A percentile compares a stretch with the other conserved stretches of the same genome.
These are phyloP conservation scores for Chalcosyrphus nemorum DNA, from an alignment of 2,888 invertebrate genomes.

Conservation along the genomic window DNA sequence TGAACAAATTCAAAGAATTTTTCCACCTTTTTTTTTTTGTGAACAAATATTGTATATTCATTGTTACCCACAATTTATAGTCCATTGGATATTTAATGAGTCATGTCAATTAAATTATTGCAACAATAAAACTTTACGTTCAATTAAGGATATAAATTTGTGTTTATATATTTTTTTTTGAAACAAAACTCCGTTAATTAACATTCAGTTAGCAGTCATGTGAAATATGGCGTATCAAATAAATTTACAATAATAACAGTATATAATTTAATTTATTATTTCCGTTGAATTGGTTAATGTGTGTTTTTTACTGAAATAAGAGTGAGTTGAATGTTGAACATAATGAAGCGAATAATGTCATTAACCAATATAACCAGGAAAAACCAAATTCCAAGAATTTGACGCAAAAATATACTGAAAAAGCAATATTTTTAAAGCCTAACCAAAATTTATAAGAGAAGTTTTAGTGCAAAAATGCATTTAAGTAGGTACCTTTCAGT, in stretches of 20 bases:
- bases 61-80: constrained; percentile 7
- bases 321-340: too few relatives aligned
- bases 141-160: not conserved
- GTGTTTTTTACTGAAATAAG: too few relatives aligned
- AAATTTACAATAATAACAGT: constrained; percentile 6
- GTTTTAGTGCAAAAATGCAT: too few relatives aligned
- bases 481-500: too few relatives aligned
- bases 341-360: too few relatives aligned
- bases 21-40: not conserved
- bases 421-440: too few relatives aligned
- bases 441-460: too few relatives aligned
- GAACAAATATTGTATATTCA: not conserved
- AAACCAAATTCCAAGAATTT: too few relatives aligned
- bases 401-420: too few relatives aligned
- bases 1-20: not conserved
- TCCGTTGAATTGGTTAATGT: not conserved
- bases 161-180: not conserved
- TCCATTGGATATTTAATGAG: constrained; percentile 5
- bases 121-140: not conserved
- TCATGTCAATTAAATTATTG: not conserved
- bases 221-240: not conserved
- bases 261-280: not conserved
- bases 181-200: constrained; percentile 25
- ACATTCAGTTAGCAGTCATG: constrained; percentile 7
- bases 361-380: too few relatives aligned